phyloP scores from a whole-genome alignment of 2,113 vertebrate genomes.

The Prinia subflava region DNA sequence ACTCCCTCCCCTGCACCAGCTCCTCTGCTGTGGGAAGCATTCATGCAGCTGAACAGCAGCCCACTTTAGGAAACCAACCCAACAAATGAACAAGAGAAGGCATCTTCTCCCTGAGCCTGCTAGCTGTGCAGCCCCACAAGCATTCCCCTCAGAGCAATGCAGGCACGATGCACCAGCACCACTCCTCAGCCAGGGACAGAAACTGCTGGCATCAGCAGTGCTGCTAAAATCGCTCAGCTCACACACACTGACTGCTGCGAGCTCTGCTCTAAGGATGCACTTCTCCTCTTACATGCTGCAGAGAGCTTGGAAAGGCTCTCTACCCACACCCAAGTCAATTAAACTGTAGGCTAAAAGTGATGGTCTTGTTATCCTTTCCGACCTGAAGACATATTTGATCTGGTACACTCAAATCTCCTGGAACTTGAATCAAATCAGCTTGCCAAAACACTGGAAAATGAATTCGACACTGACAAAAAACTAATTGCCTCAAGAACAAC shows the following conservation, averaged over 20 bases:
- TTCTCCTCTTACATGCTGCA: neutral
- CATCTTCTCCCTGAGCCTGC: neutral
- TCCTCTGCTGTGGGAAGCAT: neutral
- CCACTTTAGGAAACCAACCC: neutral
- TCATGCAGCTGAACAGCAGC: neutral
- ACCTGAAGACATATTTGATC: neutral
- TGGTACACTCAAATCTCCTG: neutral
- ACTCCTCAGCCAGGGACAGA: neutral
- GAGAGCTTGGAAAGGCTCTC: neutral
- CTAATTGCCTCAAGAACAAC: neutral
- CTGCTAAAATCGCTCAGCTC: fast-evolving
- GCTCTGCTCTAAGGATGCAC: neutral
- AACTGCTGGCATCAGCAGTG: neutral
- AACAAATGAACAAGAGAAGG: neutral
- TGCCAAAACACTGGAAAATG: neutral
- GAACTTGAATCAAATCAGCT: neutral
- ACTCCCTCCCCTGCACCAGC: neutral
- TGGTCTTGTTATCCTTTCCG: neutral
- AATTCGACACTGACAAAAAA: neutral
- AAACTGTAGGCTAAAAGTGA: neutral
- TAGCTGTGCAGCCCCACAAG: neutral
- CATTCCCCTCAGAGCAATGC: fast-evolving
- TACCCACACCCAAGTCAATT: neutral
- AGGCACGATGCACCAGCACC: fast-evolving
- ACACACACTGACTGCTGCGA: fast-evolving